Evolutionary conservation across 2,797 vertebrate species (phyloP).

Genomic region (Trachops cirrhosus): DNA sequence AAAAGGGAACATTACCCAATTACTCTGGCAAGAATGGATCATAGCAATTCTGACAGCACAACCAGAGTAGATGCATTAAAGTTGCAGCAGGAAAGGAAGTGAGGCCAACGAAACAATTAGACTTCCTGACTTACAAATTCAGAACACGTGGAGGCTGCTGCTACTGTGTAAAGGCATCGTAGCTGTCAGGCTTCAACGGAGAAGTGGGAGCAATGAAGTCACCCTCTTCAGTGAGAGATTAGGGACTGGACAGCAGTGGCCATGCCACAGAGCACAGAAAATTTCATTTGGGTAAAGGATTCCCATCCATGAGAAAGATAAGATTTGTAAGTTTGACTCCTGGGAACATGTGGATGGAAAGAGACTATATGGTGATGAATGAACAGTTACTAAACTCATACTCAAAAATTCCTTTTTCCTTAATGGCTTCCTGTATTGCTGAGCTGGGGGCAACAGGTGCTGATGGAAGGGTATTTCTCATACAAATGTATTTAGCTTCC

Average conservation of each 20-base stretch:
- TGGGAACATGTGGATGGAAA: not conserved
- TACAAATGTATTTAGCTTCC: not conserved
- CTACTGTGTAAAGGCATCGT: not conserved
- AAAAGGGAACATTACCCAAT: not conserved
- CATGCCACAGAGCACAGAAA: not conserved
- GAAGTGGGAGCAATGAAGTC: not conserved
- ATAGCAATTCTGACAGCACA: not conserved
- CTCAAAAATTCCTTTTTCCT: not conserved
- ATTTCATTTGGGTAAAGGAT: constrained; percentile 12
- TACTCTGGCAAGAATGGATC: not conserved
- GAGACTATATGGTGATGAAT: not conserved
- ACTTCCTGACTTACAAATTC: not conserved
- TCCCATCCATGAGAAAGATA: not conserved
- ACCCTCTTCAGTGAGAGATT: not conserved
- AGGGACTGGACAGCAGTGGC: not conserved
- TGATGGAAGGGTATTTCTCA: not conserved
- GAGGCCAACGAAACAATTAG: not conserved
- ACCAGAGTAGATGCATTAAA: not conserved
- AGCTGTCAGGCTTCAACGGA: not conserved
- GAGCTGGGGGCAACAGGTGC: not conserved
- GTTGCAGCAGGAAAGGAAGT: not conserved
- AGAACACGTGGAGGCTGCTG: not conserved
- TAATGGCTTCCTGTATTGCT: not conserved
- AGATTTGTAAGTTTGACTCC: not conserved
- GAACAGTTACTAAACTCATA: not conserved